Base-by-base conservation (phyloP, 2,113 vertebrate species). In the Leptobrachium ailaonicum region DNA sequence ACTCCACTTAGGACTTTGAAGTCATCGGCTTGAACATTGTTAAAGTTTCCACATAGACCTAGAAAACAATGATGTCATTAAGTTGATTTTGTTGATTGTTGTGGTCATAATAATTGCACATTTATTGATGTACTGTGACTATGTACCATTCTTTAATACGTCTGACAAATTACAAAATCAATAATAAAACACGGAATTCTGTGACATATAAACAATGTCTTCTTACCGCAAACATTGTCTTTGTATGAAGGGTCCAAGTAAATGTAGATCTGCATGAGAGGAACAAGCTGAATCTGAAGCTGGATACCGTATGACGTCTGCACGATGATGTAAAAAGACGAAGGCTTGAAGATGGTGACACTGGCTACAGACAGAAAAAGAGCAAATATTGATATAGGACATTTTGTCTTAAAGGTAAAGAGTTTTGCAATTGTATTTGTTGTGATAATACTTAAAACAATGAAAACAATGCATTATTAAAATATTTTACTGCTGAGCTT, bases 1-100 rank as follows among this genome's bases (percentile, higher is more conserved):
- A 98, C 87, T 2, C 96, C 96, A 43, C 91, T 92, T 1, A 83
- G 79, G 6, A 88, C 91, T 82, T 66, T 92, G 88, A 97, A 97
- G 79, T 98, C 97, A 32, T 99, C 97, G 0, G 83, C 84, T 84
- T 96, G 93, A 1, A 89, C 79, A 41, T 90, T 83, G 79, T 98
- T 98, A 90, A 95, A 99, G 84, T 98, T 97, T 32, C 97, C 97
- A 73, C 97, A 99, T 66, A 99, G 93, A 60, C 97, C 97, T 99
- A 80, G 4, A 40, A 77, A 70, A 70, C 73, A 83, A 2, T 1
- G 56, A 13, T 11, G 3, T 60, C 1, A 11, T 3, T 60, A 1
- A 60, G 56, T 12, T 60, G 13, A 60, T 12, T 12, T 12, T 13
- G 56, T 60, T 2, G 8, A 50, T 0, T 50, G 8, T 50, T 50